A percentile compares a stretch with the other conserved stretches of the same genome.
These are phyloP conservation scores for Ichneumon xanthorius DNA, from an alignment of 2,888 invertebrate species.

Conservation along the genomic window DNA sequence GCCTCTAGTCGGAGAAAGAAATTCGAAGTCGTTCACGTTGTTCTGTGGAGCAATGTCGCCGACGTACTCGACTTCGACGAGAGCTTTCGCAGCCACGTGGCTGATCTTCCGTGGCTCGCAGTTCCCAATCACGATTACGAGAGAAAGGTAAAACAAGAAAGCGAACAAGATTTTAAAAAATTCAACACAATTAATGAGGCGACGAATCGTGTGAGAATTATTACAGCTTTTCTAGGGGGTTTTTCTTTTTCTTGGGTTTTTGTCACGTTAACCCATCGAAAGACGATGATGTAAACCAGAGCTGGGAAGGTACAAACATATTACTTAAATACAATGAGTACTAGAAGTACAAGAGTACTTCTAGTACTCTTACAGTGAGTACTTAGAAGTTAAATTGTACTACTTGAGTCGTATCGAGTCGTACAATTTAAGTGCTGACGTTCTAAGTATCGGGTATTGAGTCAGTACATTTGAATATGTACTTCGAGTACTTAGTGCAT, in stretches of 20 bases:
- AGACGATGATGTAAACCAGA: not conserved
- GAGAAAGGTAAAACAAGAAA: slow-evolving; percentile 87
- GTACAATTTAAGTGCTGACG: too few species aligned
- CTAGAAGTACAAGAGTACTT: too few species aligned
- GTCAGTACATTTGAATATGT: too few species aligned
- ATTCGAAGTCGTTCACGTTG: slow-evolving; percentile 89
- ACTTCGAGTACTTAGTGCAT: too few species aligned
- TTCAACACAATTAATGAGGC: not conserved
- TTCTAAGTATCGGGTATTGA: too few species aligned
- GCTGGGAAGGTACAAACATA: too few species aligned
- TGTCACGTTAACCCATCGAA: not conserved
- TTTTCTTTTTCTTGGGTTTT: not conserved
- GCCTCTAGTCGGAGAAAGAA: slow-evolving; percentile 84
- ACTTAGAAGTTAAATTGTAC: too few species aligned
- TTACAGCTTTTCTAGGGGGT: not conserved
- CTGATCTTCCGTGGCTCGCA: slow-evolving; percentile 90
- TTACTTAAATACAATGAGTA: too few species aligned
- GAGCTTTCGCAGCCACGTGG: slow-evolving; percentile 88
- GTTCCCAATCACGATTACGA: slow-evolving; percentile 90
- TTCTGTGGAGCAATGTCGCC: slow-evolving; percentile 89
- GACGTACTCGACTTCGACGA: slow-evolving; percentile 89
- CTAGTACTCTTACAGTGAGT: too few species aligned
- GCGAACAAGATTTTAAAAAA: not conserved
- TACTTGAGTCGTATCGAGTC: too few species aligned
- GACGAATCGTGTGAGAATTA: not conserved